Evolutionary conservation across 2,888 invertebrate species (phyloP).

Genomic region (Heteromurus nitidus): DNA sequence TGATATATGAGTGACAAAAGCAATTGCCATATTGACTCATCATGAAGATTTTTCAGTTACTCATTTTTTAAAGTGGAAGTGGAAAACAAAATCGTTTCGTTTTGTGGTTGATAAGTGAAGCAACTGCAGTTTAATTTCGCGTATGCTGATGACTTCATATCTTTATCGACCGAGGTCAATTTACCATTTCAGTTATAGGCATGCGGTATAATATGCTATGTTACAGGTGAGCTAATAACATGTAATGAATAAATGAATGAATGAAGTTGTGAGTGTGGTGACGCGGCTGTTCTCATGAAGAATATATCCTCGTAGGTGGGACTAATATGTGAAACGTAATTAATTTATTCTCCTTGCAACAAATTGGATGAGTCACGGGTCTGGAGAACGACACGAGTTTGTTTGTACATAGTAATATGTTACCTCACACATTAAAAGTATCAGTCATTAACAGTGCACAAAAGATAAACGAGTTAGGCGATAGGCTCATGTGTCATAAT

Average conservation of each 20-base stretch:
- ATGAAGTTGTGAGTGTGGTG: too few species aligned
- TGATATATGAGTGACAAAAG: too few species aligned
- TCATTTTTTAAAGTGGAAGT: not conserved
- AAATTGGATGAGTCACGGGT: not conserved
- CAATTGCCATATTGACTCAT: too few species aligned
- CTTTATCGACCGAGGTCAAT: not conserved
- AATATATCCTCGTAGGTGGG: too few species aligned
- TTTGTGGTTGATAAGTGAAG: not conserved
- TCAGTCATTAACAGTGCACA: not conserved
- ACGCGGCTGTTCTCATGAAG: too few species aligned
- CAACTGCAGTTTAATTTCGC: not conserved
- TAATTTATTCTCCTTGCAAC: not conserved
- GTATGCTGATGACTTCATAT: not conserved
- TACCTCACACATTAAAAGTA: not conserved
- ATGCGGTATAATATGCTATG: not conserved
- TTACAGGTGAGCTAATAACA: too few species aligned
- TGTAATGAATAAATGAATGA: too few species aligned
- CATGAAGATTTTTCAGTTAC: not conserved
- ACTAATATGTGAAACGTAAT: too few species aligned
- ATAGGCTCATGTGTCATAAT: not conserved
- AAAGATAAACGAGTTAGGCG: not conserved
- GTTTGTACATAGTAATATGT: not conserved
- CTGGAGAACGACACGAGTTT: not conserved
- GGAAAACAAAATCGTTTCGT: not conserved
- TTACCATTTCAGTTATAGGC: not conserved